Percentiles rank a stretch among this genome's conserved stretches.
These are phyloP conservation scores for Glaucomys volans DNA, from an alignment of 2,113 vertebrate species.

Conservation along the genomic window DNA sequence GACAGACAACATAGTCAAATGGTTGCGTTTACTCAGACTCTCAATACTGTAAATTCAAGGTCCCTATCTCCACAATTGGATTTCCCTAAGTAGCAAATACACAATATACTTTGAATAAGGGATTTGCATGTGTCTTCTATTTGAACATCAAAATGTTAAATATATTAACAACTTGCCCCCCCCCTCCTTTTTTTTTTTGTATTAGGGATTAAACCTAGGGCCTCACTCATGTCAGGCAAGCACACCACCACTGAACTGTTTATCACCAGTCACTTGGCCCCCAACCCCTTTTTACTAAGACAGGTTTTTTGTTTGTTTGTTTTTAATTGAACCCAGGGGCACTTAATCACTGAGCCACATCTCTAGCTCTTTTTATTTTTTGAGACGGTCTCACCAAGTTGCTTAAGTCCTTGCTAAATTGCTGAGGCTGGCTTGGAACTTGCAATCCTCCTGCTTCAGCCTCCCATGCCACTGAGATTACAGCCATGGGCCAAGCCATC, in stretches of 20 bases:
- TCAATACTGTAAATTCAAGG: neutral
- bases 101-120: neutral
- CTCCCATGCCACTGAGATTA: too few relatives aligned
- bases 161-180: neutral
- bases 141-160: neutral
- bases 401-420: neutral
- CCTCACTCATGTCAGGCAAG: neutral
- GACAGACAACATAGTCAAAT: neutral
- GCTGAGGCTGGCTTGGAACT: too few relatives aligned
- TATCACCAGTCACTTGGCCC: too few relatives aligned
- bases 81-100: neutral
- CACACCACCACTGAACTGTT: neutral
- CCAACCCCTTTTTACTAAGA: too few relatives aligned
- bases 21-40: neutral
- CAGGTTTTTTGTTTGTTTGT: too few relatives aligned
- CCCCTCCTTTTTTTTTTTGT: neutral
- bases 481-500: too few relatives aligned
- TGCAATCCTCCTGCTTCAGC: too few relatives aligned
- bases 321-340: neutral
- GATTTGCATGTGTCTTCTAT: neutral
- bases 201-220: neutral
- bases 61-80: neutral
- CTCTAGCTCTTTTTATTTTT: neutral
- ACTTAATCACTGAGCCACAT: neutral
- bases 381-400: neutral